A percentile compares a stretch with the other conserved stretches of the same genome.
Evolutionary conservation across 2,797 vertebrate genomes (phyloP).

Genomic region (Enteromius unitaeniatus): DNA sequence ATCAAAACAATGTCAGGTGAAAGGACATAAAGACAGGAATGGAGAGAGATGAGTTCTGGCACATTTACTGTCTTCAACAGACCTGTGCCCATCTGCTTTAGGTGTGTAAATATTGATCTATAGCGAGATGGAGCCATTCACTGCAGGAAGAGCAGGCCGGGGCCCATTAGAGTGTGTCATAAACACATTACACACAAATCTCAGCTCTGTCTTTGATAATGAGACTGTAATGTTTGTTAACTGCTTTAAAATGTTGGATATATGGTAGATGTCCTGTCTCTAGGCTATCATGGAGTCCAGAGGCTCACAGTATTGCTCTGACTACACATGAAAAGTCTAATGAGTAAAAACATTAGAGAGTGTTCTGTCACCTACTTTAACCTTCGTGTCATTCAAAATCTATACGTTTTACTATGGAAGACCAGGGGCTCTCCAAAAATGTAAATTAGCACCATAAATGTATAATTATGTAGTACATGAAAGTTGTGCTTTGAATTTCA

Average conservation of each 20-base stretch:
- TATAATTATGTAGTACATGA: neutral
- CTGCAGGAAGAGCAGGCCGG: constrained; percentile 20
- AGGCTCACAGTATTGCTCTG: neutral
- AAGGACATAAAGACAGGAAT: constrained; percentile 13
- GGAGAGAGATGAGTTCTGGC: neutral
- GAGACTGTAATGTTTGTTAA: constrained; percentile 17
- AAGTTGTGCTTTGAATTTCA: neutral
- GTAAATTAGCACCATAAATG: neutral
- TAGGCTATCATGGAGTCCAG: neutral
- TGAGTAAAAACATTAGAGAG: neutral
- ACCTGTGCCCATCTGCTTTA: constrained; percentile 18
- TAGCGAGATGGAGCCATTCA: constrained; percentile 40
- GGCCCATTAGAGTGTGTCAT: constrained; percentile 54
- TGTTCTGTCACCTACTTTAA: neutral
- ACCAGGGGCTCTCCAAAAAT: neutral
- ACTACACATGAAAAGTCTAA: neutral
- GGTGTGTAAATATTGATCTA: constrained; percentile 38
- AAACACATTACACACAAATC: constrained; percentile 56
- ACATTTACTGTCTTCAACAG: constrained; percentile 4
- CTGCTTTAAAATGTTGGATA: constrained; percentile 29
- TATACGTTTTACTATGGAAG: neutral
- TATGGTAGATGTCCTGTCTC: neutral
- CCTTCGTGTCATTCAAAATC: neutral
- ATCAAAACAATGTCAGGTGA: neutral
- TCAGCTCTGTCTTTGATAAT: constrained; percentile 14